Evolutionary conservation across 1,140 invertebrate species (phyloP).

Genomic region (Drosophila tropicalis): DNA sequence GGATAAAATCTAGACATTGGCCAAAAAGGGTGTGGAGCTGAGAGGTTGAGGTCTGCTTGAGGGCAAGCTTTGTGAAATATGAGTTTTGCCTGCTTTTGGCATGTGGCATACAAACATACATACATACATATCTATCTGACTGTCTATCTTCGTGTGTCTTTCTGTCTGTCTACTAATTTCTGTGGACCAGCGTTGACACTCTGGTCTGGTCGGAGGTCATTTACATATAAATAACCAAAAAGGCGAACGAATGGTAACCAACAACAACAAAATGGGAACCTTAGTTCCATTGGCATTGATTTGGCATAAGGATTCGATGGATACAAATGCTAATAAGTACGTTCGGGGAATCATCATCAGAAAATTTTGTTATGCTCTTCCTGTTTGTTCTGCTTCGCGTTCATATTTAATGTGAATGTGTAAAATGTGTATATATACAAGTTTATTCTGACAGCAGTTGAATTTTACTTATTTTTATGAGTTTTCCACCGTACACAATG

Average conservation of each 20-base stretch:
- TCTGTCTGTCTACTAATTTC: conserved; percentile 45
- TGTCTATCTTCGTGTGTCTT: neutral
- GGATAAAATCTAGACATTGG: conserved; percentile 2
- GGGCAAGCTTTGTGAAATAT: conserved; percentile 54
- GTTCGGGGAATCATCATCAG: conserved; percentile 42
- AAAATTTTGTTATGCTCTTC: conserved; percentile 26
- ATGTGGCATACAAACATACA: conserved; percentile 15
- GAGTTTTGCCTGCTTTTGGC: conserved; percentile 41
- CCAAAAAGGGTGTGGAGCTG: conserved; percentile 17
- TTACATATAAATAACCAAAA: conserved; percentile 75
- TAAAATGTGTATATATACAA: neutral
- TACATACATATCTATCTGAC: neutral
- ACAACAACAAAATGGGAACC: conserved; percentile 3
- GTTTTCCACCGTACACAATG: neutral
- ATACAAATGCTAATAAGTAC: conserved; percentile 51
- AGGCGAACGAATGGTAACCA: conserved; percentile 24
- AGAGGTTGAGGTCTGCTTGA: neutral
- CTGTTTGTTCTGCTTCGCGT: conserved; percentile 10
- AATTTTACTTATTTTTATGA: conserved; percentile 43
- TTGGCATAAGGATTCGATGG: conserved; percentile 54
- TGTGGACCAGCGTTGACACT: conserved; percentile 11
- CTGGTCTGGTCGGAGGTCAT: conserved; percentile 42
- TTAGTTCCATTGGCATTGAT: conserved; percentile 50
- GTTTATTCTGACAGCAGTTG: neutral
- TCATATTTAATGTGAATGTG: conserved; percentile 35